Base-by-base conservation (phyloP, 1,140 invertebrate species). In the Pteromalus puparum region DNA sequence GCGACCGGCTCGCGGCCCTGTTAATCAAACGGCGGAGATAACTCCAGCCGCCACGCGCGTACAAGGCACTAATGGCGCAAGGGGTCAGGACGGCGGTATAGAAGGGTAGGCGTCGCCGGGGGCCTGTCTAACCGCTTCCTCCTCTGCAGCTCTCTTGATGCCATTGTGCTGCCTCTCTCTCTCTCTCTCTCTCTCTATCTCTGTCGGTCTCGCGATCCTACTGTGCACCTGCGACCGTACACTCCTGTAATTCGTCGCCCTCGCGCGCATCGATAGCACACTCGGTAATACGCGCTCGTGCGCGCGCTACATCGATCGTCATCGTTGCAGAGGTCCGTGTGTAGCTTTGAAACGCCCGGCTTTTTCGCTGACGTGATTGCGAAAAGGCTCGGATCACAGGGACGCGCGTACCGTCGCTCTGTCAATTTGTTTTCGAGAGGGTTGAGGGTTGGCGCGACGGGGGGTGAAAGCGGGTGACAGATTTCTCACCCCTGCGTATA, bases 1-100 rank as follows among this genome's bases (percentile, higher is more conserved):
- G 83, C 90, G 90, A 90, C 89, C 88, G 87, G 87, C 86, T 87
- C 87, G 80, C 85, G 85, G 86, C 85, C 83, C 86, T 91, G 91
- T 92, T 91, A 91, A 92, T 92, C 91, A 91, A 91, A 91, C 87
- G 87, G 79, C 83, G 86, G 86, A 34, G 75, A 61, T 28, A 28
- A 61, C 26, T 21, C 76, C 38, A 21, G 68, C 30, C 79, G 42
- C 74, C 38, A 82, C 2, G 38, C 2, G 38, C 53, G 53, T 61
- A 61, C 53, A 61, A 61, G 53, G 53, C 53, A 61, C 53, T 61
- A 61, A 61, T 61, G 21, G 53, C 53, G 15, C 21, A n/a, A 21
- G 53, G 53, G 21, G 53, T 61, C 53, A n/a, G 53, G 1, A 6
- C 2, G 5, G 21, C 21, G 1, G 15, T n/a, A 21, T 21, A n/a